Conservation (phyloP, 2,888 invertebrate genomes). For the Slavum lentiscoides region DNA sequence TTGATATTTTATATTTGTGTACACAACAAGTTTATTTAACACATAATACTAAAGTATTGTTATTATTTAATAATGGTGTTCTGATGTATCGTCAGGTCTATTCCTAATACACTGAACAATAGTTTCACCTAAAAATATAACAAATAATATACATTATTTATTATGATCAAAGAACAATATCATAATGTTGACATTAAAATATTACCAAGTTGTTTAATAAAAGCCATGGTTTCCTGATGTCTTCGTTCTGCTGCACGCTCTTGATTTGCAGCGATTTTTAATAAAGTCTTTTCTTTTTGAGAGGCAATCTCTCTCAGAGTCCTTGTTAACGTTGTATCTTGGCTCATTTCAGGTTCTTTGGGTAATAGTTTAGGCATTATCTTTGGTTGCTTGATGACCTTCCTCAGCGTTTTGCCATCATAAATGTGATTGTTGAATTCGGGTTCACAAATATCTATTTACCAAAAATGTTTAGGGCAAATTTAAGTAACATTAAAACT, state of each 20-base stretch:
- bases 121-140: conserved; percentile 28
- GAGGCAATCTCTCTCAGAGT: conserved; percentile 39
- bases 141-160: neutral
- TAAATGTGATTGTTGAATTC: conserved; percentile 1
- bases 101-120: conserved; percentile 31
- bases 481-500: neutral
- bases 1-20: too few relatives aligned
- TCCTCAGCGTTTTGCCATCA: conserved; percentile 11
- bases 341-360: neutral
- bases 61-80: conserved; percentile 32
- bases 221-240: conserved; percentile 36
- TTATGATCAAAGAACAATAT: neutral
- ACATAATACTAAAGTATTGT: neutral
- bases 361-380: conserved; percentile 10
- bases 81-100: neutral
- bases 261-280: conserved; percentile 35
- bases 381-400: conserved; percentile 1
- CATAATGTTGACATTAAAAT: neutral
- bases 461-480: neutral
- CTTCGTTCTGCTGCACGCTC: conserved; percentile 41
- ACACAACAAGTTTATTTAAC: neutral
- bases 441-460: conserved; percentile 25
- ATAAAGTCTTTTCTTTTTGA: conserved; percentile 38
- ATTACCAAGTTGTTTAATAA: conserved; percentile 38
- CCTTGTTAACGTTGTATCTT: conserved; percentile 18